These are phyloP conservation scores for Abrostola triplasia DNA, from an alignment of 2,888 invertebrate genomes.

Conservation along the genomic window DNA sequence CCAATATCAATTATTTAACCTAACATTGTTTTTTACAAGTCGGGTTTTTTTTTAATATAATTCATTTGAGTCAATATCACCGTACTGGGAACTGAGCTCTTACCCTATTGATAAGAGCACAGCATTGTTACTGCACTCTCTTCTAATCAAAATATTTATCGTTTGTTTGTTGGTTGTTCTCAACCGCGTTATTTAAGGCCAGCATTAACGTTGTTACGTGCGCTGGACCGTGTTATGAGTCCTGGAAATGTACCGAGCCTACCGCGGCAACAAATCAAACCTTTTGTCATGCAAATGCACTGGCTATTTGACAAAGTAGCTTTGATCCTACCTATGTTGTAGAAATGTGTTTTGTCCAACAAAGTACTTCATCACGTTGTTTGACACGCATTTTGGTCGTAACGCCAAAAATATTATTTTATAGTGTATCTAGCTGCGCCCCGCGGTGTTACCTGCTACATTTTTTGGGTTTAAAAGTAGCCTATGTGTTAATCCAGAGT, in stretches of 20 bases:
- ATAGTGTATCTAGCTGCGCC: too few relatives aligned
- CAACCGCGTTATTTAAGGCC: not conserved
- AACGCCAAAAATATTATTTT: not conserved
- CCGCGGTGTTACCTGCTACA: too few relatives aligned
- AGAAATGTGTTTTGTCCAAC: not conserved
- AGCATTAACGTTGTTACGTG: not conserved
- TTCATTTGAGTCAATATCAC: too few relatives aligned
- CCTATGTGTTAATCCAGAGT: too few relatives aligned
- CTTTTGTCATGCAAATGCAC: conserved; percentile 31
- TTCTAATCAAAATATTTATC: not conserved
- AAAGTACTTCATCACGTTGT: too few relatives aligned
- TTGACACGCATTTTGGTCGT: not conserved
- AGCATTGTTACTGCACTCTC: not conserved
- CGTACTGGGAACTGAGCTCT: too few relatives aligned
- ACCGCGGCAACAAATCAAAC: conserved; percentile 5
- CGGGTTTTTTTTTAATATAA: too few relatives aligned
- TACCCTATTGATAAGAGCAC: too few relatives aligned
- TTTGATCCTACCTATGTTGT: not conserved
- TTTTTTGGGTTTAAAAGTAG: too few relatives aligned
- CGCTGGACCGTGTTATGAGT: not conserved
- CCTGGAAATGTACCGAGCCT: not conserved
- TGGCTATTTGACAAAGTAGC: not conserved
- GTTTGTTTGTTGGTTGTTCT: not conserved
- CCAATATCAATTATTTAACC: too few relatives aligned
- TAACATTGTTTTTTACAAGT: too few relatives aligned